Percentiles rank a stretch among this genome's conserved stretches.
Conservation (phyloP, 2,888 invertebrate species). For the Zonitis immaculata region DNA sequence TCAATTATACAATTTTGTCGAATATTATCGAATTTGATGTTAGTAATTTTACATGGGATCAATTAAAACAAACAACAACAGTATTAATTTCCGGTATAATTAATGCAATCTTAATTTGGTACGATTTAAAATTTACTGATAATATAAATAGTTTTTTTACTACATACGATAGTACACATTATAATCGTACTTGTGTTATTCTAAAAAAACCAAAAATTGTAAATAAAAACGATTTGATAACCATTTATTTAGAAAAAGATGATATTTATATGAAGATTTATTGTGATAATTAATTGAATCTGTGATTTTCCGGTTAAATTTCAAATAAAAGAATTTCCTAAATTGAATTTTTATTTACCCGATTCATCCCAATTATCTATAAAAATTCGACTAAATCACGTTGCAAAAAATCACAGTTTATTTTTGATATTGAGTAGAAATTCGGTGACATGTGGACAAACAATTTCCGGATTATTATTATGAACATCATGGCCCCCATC, state of each 20-base stretch:
- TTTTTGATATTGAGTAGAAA: constrained; percentile 24
- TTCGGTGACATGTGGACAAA: constrained; percentile 42
- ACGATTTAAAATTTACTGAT: constrained; percentile 50
- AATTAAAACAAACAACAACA: constrained; percentile 28
- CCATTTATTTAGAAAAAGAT: constrained; percentile 32
- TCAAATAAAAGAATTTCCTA: no score
- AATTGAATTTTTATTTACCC: background rate
- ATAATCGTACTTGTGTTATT: constrained; percentile 51
- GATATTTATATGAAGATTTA: constrained; percentile 15
- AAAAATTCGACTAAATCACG: background rate
- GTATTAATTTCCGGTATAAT: constrained; percentile 47
- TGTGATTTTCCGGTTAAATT: background rate
- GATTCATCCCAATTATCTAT: background rate
- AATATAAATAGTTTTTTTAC: constrained; percentile 41
- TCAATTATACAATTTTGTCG: constrained; percentile 49
- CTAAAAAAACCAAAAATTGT: constrained; percentile 44
- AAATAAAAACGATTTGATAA: constrained; percentile 38
- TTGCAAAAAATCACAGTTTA: background rate
- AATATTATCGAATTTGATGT: constrained; percentile 31
- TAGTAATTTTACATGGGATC: constrained; percentile 1
- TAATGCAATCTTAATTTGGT: constrained; percentile 57
- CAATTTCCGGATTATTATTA: constrained; percentile 53
- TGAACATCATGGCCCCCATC: constrained; percentile 61
- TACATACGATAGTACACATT: constrained; percentile 50
- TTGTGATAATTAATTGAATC: background rate